Conservation (phyloP, 2,888 invertebrate species). For the Nycteola revayana region DNA sequence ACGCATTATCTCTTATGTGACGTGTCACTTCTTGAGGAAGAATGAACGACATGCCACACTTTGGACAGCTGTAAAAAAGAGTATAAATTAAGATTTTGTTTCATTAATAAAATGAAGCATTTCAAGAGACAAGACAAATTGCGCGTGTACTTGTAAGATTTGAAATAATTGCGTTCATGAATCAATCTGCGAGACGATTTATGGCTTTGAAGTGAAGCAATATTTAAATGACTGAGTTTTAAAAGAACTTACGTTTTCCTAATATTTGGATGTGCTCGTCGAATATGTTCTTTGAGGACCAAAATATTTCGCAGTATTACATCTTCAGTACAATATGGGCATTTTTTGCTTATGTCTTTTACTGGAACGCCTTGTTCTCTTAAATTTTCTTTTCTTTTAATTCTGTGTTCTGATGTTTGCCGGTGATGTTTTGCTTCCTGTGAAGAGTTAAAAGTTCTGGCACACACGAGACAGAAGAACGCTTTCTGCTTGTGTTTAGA, state of each 20-base stretch:
- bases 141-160: neutral
- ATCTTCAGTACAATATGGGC: conserved; percentile 81
- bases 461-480: conserved; percentile 87
- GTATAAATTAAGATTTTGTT: neutral
- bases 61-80: conserved; percentile 82
- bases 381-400: conserved; percentile 72
- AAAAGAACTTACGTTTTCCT: conserved; percentile 80
- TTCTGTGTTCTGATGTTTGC: conserved; percentile 84
- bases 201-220: too few relatives aligned
- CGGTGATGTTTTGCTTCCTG: conserved; percentile 85
- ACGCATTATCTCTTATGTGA: conserved; percentile 85
- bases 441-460: conserved; percentile 82
- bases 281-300: conserved; percentile 84
- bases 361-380: conserved; percentile 55
- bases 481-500: conserved; percentile 81
- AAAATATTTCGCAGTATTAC: conserved; percentile 74
- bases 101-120: neutral
- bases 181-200: too few relatives aligned
- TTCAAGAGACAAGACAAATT: neutral
- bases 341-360: conserved; percentile 75
- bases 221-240: too few relatives aligned
- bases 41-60: conserved; percentile 86
- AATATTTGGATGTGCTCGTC: conserved; percentile 82
- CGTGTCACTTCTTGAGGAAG: conserved; percentile 88
- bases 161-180: too few relatives aligned